These are phyloP conservation scores for Bubo bubo DNA, from an alignment of 2,113 vertebrate species.

Conservation along the genomic window DNA sequence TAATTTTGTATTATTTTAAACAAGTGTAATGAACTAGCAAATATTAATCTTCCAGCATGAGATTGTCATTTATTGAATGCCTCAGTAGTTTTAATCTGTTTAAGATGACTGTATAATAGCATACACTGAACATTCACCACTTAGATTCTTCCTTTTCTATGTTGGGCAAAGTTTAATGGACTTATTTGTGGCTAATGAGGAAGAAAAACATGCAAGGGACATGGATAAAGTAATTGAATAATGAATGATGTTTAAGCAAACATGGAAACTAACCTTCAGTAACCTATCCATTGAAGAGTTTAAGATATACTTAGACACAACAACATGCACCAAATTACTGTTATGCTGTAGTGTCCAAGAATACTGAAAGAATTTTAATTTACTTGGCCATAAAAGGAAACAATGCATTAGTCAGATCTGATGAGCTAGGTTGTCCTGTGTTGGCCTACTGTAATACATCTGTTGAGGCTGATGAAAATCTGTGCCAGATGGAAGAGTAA, in stretches of 20 bases:
- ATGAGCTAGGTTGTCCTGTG: background rate
- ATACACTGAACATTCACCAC: background rate
- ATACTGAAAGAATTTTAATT: background rate
- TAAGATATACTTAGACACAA: background rate
- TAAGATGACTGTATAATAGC: background rate
- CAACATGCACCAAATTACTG: background rate
- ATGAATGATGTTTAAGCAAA: slow-evolving; percentile 35
- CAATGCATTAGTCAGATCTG: background rate
- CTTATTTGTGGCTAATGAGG: slow-evolving; percentile 37
- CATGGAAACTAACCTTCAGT: slow-evolving; percentile 21
- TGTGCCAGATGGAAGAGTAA: background rate
- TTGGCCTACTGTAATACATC: background rate
- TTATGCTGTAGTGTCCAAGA: background rate
- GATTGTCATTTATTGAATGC: background rate
- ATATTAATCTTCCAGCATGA: background rate
- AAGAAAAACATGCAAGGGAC: slow-evolving; percentile 21
- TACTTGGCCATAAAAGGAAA: background rate
- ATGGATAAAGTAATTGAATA: background rate
- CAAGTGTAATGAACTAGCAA: background rate
- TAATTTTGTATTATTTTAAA: background rate
- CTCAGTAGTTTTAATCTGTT: background rate
- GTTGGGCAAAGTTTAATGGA: slow-evolving; percentile 31
- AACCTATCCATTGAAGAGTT: background rate
- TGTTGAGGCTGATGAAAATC: background rate
- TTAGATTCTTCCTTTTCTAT: background rate